Evolutionary conservation across 35 echinoderm and acorn worm genomes (phyloP).

Genomic region (Apostichopus parvimensis): DNA sequence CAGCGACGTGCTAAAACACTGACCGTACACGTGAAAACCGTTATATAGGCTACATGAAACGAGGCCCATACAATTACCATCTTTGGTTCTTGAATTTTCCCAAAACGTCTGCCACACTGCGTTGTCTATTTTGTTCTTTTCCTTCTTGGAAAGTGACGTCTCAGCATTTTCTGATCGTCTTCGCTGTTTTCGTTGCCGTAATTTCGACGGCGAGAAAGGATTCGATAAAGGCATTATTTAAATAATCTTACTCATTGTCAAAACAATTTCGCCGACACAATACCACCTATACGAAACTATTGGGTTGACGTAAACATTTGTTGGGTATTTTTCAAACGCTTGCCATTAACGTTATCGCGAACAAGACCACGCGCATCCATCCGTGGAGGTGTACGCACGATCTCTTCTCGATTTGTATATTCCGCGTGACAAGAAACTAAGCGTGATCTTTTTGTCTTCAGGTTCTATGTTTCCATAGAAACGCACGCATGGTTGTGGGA

Average conservation of each 20-base stretch:
- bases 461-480: too few species aligned
- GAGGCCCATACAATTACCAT: not conserved
- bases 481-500: too few species aligned
- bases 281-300: not conserved
- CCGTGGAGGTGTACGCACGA: not conserved
- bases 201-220: slow-evolving; percentile 24
- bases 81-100: not conserved
- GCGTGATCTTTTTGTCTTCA: too few species aligned
- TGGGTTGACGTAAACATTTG: not conserved
- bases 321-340: not conserved
- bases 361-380: not conserved
- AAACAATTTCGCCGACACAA: not conserved
- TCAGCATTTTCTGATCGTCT: not conserved
- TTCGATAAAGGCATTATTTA: slow-evolving; percentile 13
- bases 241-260: not conserved
- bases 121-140: slow-evolving; percentile 31
- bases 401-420: too few species aligned
- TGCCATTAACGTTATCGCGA: not conserved
- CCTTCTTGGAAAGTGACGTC: not conserved
- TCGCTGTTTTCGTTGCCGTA: not conserved
- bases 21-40: too few species aligned
- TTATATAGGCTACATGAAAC: too few species aligned
- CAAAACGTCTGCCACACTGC: slow-evolving; percentile 30
- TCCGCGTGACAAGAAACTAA: too few species aligned
- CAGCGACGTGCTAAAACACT: too few species aligned